Percentiles rank a stretch among this genome's conserved stretches.
phyloP scores from a whole-genome alignment of 2,888 invertebrate species.

The Acholoe squamosa region DNA sequence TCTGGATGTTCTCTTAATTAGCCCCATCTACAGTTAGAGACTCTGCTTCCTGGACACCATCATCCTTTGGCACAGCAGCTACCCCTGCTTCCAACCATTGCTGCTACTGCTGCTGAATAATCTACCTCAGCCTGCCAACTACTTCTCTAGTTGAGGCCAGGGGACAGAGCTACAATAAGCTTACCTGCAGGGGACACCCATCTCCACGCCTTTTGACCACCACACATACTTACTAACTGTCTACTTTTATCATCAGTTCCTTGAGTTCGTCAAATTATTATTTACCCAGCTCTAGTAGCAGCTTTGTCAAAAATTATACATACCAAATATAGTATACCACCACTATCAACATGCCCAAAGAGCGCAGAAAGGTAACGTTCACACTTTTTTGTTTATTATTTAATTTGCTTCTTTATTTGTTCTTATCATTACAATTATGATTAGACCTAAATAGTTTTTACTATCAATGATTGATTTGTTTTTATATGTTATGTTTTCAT shows the following conservation, averaged over 20 bases:
- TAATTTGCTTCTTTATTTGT: constrained; percentile 44
- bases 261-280: constrained; percentile 61
- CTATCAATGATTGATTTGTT: constrained; percentile 20
- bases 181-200: neutral
- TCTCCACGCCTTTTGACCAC: neutral
- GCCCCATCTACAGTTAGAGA: neutral
- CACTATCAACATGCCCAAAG: constrained; percentile 59
- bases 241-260: constrained; percentile 59
- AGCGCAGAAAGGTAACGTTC: constrained; percentile 61
- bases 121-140: neutral
- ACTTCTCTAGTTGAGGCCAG: neutral
- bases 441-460: constrained; percentile 15
- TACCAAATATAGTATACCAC: neutral
- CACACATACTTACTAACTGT: constrained; percentile 57
- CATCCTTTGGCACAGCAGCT: neutral
- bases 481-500: constrained; percentile 36
- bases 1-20: neutral
- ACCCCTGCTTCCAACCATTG: neutral
- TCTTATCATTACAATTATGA: neutral
- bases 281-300: constrained; percentile 55
- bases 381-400: constrained; percentile 60
- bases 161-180: constrained; percentile 10
- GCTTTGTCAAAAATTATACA: constrained; percentile 26
- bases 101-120: neutral
- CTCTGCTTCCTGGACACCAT: neutral